These are phyloP conservation scores for Petromus typicus DNA, from an alignment of 2,113 vertebrate genomes.

Conservation along the genomic window DNA sequence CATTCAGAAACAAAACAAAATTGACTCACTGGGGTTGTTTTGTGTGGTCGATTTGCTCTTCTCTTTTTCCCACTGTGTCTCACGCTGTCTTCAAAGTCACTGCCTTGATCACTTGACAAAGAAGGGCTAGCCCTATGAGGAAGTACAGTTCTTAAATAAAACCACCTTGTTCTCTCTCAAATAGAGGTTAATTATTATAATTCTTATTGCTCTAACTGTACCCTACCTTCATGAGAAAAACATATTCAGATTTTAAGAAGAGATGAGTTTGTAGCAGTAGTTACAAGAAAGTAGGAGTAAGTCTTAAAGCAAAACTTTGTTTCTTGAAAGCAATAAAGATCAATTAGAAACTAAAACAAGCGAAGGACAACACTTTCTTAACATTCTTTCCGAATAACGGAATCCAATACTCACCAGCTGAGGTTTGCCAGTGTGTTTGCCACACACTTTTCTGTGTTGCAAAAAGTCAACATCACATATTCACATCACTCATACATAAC, in stretches of 20 bases:
- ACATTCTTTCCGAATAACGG: neutral
- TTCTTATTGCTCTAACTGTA: constrained; percentile 35
- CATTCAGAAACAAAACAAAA: constrained; percentile 50
- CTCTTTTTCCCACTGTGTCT: constrained; percentile 73
- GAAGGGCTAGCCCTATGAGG: constrained; percentile 77
- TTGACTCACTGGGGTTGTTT: constrained; percentile 75
- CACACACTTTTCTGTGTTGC: neutral
- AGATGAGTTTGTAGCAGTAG: constrained; percentile 6
- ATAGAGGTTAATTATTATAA: neutral
- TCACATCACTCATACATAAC: neutral
- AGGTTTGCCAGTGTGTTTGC: too few species aligned
- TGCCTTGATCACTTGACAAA: constrained; percentile 80
- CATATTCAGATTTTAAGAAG: constrained; percentile 24
- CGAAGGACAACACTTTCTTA: constrained; percentile 7
- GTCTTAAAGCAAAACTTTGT: constrained; percentile 30
- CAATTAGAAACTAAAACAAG: neutral
- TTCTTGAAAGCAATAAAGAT: neutral
- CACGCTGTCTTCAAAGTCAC: constrained; percentile 86
- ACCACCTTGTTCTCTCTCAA: neutral
- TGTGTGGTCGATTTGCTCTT: constrained; percentile 70
- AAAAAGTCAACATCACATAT: constrained; percentile 33
- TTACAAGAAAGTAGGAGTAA: neutral
- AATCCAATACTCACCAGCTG: constrained; percentile 41
- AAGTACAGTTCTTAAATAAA: constrained; percentile 38
- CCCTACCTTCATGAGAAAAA: constrained; percentile 8